These are phyloP conservation scores for Meteorus colon DNA, from an alignment of 2,888 invertebrate genomes.

Conservation along the genomic window DNA sequence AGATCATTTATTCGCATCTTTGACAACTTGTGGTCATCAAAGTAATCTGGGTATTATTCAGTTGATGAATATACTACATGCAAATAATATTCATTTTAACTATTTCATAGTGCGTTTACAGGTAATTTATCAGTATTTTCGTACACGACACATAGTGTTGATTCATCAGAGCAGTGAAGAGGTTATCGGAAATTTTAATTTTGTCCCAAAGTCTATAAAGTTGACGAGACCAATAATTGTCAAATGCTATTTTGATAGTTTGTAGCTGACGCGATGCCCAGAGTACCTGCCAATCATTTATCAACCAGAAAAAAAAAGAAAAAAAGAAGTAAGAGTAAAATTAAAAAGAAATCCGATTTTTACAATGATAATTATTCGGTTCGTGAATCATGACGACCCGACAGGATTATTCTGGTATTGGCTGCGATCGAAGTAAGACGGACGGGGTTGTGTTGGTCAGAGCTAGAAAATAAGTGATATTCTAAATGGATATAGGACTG, in stretches of 20 bases:
- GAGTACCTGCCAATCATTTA: conserved; percentile 69
- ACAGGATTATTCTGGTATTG: conserved; percentile 66
- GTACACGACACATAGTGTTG: conserved; percentile 14
- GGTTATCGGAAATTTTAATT: conserved; percentile 46
- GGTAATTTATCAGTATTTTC: conserved; percentile 16
- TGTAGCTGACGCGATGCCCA: conserved; percentile 65
- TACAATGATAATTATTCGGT: not conserved
- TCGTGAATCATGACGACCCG: conserved; percentile 30
- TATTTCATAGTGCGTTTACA: not conserved
- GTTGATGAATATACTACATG: conserved; percentile 21
- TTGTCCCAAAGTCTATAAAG: conserved; percentile 58
- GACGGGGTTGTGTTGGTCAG: conserved; percentile 68
- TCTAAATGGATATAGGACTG: conserved; percentile 68
- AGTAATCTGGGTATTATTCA: not conserved
- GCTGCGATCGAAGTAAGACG: conserved; percentile 60
- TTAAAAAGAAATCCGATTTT: conserved; percentile 47
- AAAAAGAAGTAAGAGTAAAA: conserved; percentile 32
- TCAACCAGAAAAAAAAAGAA: conserved; percentile 4
- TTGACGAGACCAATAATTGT: conserved; percentile 67
- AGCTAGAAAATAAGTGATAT: conserved; percentile 70
- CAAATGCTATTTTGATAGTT: conserved; percentile 66
- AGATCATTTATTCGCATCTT: conserved; percentile 38
- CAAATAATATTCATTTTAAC: conserved; percentile 36
- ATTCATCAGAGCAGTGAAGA: not conserved
- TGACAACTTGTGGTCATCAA: conserved; percentile 30